Evolutionary conservation across 2,797 vertebrate genomes (phyloP), one percentile per base, ranked within the genome.

Genomic region (Arctocebus calabarensis): DNA sequence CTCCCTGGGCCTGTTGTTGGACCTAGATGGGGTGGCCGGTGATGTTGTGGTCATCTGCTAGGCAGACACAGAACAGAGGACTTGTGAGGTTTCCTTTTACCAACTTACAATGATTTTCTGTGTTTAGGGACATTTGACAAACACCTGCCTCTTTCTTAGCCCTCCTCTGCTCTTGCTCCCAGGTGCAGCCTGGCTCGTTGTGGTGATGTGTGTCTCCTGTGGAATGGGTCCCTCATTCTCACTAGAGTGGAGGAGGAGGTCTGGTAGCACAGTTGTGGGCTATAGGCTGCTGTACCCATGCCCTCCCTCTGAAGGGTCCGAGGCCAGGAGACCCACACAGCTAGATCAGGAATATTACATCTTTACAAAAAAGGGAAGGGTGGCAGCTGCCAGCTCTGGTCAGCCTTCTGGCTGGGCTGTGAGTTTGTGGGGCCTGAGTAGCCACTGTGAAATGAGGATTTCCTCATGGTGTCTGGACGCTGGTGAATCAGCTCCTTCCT

Each of bases 41-140:
- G 64, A 8, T 7, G 3, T 43, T 66, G 11, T 13, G 34, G 37
- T 83, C 59, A 40, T 19, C 14, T 43, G 55, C 84, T 3, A n/a
- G 27, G 57, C 71, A 37, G 88, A 79, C 45, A 37, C n/a, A 93
- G n/a, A 97, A 17, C 29, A 77, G 19, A 93, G 37, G 57, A 17
- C 5, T 70, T 27, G 3, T 23, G 20, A 70, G 5, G 59, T 32
- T 93, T 88, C 22, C 1, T 90, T 93, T 84, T 25, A 45, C 81
- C 27, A 48, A 62, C 29, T 61, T 90, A 14, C 84, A 40, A n/a
- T 7, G 29, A 61, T 29, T 74, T 37, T 13, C 32, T 93, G 86
- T 82, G 19, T 87, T 77, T 57, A 20, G 27, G 11, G 37, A 45
- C 13, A 3, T 55, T 48, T 55, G 55, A 71, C 57, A 77, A 66